These are phyloP conservation scores for Ianthella basta DNA, from an alignment of 37 sponge, comb jelly and placozoan genomes.

Conservation along the genomic window DNA sequence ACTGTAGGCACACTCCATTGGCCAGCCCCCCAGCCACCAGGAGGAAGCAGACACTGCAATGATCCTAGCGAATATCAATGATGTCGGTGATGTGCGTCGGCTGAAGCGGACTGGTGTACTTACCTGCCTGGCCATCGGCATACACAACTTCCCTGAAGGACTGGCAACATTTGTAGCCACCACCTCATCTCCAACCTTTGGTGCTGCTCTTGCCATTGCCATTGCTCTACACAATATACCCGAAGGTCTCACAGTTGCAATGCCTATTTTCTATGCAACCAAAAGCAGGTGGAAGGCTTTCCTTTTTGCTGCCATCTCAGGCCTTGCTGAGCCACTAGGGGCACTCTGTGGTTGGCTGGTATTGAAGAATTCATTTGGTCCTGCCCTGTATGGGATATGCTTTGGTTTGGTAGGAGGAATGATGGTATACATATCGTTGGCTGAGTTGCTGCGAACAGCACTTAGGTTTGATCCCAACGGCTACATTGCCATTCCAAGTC, in stretches of 20 bases:
- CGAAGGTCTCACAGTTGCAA: slow-evolving; percentile 75
- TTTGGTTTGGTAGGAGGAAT: slow-evolving; percentile 77
- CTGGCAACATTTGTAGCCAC: slow-evolving; percentile 75
- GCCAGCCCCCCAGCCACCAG: neutral
- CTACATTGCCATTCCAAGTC: slow-evolving; percentile 29
- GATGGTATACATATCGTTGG: slow-evolving; percentile 77
- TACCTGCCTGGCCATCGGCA: slow-evolving; percentile 65
- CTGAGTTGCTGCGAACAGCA: slow-evolving; percentile 67
- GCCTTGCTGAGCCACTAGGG: slow-evolving; percentile 71
- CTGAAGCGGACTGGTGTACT: slow-evolving; percentile 28
- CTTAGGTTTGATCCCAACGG: slow-evolving; percentile 55
- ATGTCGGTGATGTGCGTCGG: neutral
- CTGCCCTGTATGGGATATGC: slow-evolving; percentile 57
- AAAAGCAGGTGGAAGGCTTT: slow-evolving; percentile 65
- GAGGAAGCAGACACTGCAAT: neutral
- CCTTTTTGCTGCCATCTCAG: slow-evolving; percentile 69
- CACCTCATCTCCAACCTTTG: slow-evolving; percentile 61
- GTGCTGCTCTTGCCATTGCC: slow-evolving; percentile 70
- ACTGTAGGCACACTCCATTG: too few species aligned
- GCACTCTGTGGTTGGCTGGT: slow-evolving; percentile 63
- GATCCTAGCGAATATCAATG: neutral
- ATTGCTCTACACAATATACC: slow-evolving; percentile 76
- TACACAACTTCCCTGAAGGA: slow-evolving; percentile 83
- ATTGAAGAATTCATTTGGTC: slow-evolving; percentile 57
- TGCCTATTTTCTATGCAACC: slow-evolving; percentile 83